Percentiles rank a stretch among this genome's conserved stretches.
Conservation (phyloP, 2,797 vertebrate genomes). For the Rhinatrema bivittatum region DNA sequence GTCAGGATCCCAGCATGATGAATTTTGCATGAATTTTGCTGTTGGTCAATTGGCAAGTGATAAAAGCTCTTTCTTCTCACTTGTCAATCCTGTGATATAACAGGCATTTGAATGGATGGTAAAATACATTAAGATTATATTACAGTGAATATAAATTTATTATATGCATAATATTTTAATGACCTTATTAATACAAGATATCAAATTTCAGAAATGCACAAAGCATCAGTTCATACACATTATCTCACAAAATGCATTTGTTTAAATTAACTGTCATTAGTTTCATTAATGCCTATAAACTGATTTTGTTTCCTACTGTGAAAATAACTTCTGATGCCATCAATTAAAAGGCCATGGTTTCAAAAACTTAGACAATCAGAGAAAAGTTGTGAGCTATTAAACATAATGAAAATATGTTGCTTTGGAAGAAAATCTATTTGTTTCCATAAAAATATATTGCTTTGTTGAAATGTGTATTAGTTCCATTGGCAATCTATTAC, state of each 20-base stretch:
- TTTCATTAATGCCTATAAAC: slow-evolving; percentile 5
- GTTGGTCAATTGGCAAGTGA: no score
- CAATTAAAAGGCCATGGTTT: background rate
- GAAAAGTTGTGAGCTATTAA: background rate
- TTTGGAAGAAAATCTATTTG: slow-evolving; percentile 8
- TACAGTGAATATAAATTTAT: no score
- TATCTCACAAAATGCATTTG: background rate
- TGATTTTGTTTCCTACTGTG: slow-evolving; percentile 4
- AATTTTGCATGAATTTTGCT: no score
- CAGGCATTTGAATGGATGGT: no score
- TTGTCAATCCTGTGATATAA: no score
- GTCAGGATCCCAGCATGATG: no score
- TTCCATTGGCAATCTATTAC: background rate
- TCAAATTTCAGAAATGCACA: no score
- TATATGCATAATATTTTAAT: no score
- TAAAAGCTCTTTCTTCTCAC: no score
- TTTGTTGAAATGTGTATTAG: background rate
- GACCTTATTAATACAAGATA: no score
- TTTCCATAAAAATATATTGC: background rate
- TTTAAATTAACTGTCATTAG: slow-evolving; percentile 5
- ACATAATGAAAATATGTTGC: background rate
- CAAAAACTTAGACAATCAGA: slow-evolving; percentile 13
- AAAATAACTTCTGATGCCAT: slow-evolving; percentile 6
- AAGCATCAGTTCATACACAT: no score
- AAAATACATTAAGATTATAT: no score